Percentiles rank a stretch among this genome's conserved stretches.
phyloP scores from a whole-genome alignment of 2,888 invertebrate species.

The Hypomecis punctinalis region DNA sequence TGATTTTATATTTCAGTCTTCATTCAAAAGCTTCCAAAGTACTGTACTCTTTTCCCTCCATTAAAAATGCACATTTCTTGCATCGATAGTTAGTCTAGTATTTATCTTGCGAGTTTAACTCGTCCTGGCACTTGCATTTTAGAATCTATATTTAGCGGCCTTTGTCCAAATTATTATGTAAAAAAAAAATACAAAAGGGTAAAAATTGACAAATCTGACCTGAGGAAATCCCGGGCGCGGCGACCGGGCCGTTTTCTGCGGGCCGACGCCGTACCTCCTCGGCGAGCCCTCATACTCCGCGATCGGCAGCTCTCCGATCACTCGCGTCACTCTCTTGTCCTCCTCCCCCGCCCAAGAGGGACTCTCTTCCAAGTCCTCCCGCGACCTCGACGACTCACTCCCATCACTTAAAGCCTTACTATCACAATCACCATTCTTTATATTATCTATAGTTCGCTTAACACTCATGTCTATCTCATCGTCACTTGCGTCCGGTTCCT shows the following conservation, averaged over 20 bases:
- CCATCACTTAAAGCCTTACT: slow-evolving; percentile 74
- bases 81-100: too few species aligned
- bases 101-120: too few species aligned
- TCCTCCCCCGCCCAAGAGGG: slow-evolving; percentile 73
- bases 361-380: slow-evolving; percentile 68
- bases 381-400: slow-evolving; percentile 70
- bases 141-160: too few species aligned
- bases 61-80: too few species aligned
- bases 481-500: slow-evolving; percentile 81
- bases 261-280: slow-evolving; percentile 91
- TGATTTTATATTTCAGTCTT: too few species aligned
- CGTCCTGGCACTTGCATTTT: too few species aligned
- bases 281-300: slow-evolving; percentile 97
- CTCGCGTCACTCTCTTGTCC: slow-evolving; percentile 84
- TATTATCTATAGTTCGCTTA: slow-evolving; percentile 81
- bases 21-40: too few species aligned
- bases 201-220: slow-evolving; percentile 53
- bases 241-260: slow-evolving; percentile 90
- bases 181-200: slow-evolving; percentile 2
- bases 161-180: background rate
- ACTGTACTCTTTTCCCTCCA: too few species aligned
- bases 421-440: slow-evolving; percentile 82
- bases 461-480: slow-evolving; percentile 81
- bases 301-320: slow-evolving; percentile 94
- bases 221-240: slow-evolving; percentile 96